A percentile compares a stretch with the other conserved stretches of the same genome.
Conservation (phyloP, 2,797 vertebrate species). For the Rhinophrynus dorsalis region DNA sequence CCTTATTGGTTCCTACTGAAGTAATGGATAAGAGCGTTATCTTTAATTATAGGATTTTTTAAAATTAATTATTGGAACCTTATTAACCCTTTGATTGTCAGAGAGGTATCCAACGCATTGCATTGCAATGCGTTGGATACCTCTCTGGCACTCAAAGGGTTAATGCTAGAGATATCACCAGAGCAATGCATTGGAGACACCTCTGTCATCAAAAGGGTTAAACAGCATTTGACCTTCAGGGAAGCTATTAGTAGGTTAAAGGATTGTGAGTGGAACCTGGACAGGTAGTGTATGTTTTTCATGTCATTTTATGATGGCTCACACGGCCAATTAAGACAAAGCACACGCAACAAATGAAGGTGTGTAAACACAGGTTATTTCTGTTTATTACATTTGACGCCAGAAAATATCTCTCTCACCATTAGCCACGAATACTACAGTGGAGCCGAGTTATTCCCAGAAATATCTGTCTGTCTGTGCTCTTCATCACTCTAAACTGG, state of each 20-base stretch:
- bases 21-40: too few relatives aligned
- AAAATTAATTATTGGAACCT: too few relatives aligned
- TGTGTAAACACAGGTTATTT: constrained; percentile 38
- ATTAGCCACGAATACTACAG: constrained; percentile 25
- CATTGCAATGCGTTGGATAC: too few relatives aligned
- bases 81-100: too few relatives aligned
- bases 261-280: not conserved
- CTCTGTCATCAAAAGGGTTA: too few relatives aligned
- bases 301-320: constrained; percentile 34
- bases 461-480: not conserved
- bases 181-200: too few relatives aligned
- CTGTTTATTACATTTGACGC: constrained; percentile 46
- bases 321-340: constrained; percentile 34
- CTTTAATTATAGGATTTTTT: too few relatives aligned
- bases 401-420: constrained; percentile 31
- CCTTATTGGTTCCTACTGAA: too few relatives aligned
- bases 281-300: constrained; percentile 13
- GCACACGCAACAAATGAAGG: constrained; percentile 38
- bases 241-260: not conserved
- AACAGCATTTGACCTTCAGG: constrained; percentile 11
- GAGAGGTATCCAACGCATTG: too few relatives aligned
- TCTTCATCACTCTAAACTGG: constrained; percentile 7
- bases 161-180: too few relatives aligned
- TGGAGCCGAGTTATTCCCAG: not conserved
- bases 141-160: too few relatives aligned